A percentile compares a stretch with the other conserved stretches of the same genome.
These are phyloP conservation scores for Drosophila koepferae DNA, from an alignment of 2,888 invertebrate species.

Conservation along the genomic window DNA sequence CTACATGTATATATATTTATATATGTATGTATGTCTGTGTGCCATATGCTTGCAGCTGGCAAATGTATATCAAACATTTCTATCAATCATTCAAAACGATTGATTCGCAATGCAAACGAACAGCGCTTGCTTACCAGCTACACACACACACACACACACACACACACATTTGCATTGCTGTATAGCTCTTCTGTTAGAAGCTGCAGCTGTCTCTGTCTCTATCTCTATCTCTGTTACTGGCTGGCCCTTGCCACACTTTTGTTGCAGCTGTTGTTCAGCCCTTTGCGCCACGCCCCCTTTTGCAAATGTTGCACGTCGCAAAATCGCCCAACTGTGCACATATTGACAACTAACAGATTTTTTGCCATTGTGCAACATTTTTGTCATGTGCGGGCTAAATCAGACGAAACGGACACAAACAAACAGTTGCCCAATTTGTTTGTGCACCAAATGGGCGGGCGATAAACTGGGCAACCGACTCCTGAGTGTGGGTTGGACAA, in stretches of 20 bases:
- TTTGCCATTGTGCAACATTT: constrained; percentile 68
- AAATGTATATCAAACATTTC: constrained; percentile 78
- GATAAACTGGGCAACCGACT: constrained; percentile 24
- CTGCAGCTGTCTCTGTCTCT: constrained; percentile 3
- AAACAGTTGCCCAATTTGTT: constrained; percentile 66
- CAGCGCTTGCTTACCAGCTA: constrained; percentile 26
- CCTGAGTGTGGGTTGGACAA: background rate
- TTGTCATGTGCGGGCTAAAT: constrained; percentile 73
- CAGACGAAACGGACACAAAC: constrained; percentile 66
- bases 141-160: constrained; percentile 16
- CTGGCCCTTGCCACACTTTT: constrained; percentile 21
- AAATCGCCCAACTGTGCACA: constrained; percentile 67
- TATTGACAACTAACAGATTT: constrained; percentile 74
- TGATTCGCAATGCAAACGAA: constrained; percentile 76
- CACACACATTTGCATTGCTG: constrained; percentile 4
- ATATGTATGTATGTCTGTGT: background rate
- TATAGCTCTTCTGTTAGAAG: background rate
- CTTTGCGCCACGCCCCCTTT: background rate
- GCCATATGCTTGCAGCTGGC: constrained; percentile 45
- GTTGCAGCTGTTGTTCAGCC: constrained; percentile 48
- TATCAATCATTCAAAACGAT: constrained; percentile 79
- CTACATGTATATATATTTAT: background rate
- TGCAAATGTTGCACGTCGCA: constrained; percentile 65
- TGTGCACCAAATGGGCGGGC: constrained; percentile 38
- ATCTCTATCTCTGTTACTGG: background rate